Percentiles rank a stretch among this genome's conserved stretches.
Evolutionary conservation across 2,113 vertebrate species (phyloP).

Genomic region (Scopus umbretta): DNA sequence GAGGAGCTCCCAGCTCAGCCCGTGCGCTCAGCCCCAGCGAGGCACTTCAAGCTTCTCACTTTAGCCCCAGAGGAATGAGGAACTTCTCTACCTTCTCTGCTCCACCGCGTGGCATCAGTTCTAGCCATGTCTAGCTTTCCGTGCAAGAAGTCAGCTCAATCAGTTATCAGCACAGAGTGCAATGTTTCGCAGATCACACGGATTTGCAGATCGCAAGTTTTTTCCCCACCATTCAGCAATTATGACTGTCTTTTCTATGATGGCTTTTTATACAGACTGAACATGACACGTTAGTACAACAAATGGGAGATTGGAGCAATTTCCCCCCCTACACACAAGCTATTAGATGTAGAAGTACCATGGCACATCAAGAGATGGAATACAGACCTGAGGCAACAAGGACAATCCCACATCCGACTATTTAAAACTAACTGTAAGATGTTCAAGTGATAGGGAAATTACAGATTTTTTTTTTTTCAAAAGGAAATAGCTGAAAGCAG

Average conservation of each 20-base stretch:
- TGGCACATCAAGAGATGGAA: not conserved
- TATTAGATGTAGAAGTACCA: not conserved
- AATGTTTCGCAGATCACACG: not conserved
- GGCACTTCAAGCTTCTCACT: not conserved
- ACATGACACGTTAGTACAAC: not conserved
- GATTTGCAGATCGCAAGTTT: not conserved
- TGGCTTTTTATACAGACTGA: not conserved
- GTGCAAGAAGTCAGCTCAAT: not conserved
- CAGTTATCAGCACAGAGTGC: fast-evolving
- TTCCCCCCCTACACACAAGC: not conserved
- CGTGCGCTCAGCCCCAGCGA: not conserved
- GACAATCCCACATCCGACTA: not conserved
- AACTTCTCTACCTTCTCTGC: not conserved
- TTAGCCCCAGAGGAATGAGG: not conserved
- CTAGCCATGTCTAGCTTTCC: not conserved
- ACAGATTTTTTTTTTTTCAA: not conserved
- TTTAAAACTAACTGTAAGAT: not conserved
- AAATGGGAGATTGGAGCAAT: not conserved
- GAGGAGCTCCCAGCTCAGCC: not conserved
- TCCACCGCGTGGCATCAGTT: not conserved
- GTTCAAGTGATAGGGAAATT: not conserved
- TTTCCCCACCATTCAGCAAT: not conserved
- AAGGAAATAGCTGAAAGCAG: not conserved
- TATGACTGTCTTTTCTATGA: not conserved
- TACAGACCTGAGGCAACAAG: not conserved